Evolutionary conservation across 2,113 vertebrate species (phyloP), one percentile per base, ranked within the genome.

Genomic region (Eudorcas thomsonii): DNA sequence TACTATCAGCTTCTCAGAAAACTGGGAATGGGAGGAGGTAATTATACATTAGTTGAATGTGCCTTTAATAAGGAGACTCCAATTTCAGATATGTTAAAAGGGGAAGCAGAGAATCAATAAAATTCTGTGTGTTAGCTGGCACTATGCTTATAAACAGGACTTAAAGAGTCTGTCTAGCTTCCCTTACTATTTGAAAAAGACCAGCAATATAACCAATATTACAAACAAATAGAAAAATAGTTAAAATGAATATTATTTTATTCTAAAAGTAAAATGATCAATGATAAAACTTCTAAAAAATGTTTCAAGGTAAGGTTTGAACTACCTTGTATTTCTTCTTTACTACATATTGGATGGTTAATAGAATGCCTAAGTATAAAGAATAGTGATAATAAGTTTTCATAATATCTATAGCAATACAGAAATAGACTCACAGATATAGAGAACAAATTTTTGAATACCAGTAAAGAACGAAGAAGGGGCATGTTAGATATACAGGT

Each of bases 141-240:
- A 13, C 17, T 3, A 36, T 23, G 0, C 7, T 26, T 43, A 23
- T 3, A n/a, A 25, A 4, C 2, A 50, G n/a, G 67, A 54, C 13
- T n/a, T 50, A 59, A 67, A 21, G 43, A 55, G 15, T 48, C 4
- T 48, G 21, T 16, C n/a, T 36, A 71, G 4, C 26, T 55, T 57
- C 16, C 28, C 77, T 57, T 54, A 23, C 19, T 62, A 67, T 14
- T 94, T 74, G 59, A 78, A 74, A 95, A 36, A 48, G 12, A 14
- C 6, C 5, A 62, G 19, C 3, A 39, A 15, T 87, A 45, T 13
- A 90, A 36, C 4, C 11, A 80, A n/a, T 80, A 60, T 30, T 85
- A 10, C 4, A 60, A n/a, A n/a, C 77, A 4, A 62, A 81, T 9
- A n/a, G 10, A 67, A 82, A 90, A 52, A 33, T 7, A 82, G 77